Percentiles rank a stretch among this genome's conserved stretches.
Conservation (phyloP, 2,888 invertebrate genomes). For the Phortica magna region DNA sequence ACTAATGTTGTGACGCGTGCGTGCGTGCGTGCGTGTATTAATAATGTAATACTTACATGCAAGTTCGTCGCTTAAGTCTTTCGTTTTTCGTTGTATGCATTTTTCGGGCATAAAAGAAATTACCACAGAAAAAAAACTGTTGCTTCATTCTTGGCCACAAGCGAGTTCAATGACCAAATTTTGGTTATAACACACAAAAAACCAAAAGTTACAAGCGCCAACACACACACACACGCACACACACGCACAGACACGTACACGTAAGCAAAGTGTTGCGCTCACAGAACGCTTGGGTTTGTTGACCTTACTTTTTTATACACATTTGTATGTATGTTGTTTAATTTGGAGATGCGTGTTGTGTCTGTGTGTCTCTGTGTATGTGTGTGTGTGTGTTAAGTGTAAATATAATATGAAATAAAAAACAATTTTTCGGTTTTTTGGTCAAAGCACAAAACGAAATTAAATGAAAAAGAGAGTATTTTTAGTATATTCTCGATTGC, state of each 20-base stretch:
- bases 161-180: conserved; percentile 65
- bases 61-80: conserved; percentile 69
- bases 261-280: background rate
- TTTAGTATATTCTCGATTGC: background rate
- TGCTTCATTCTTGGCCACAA: conserved; percentile 50
- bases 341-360: conserved; percentile 28
- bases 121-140: conserved; percentile 47
- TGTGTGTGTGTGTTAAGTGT: background rate
- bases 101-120: conserved; percentile 36
- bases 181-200: conserved; percentile 52
- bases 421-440: conserved; percentile 46
- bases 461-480: conserved; percentile 66
- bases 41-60: background rate
- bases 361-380: background rate
- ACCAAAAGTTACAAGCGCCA: conserved; percentile 34
- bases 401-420: background rate
- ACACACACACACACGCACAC: conserved; percentile 49
- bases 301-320: conserved; percentile 49
- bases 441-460: conserved; percentile 59
- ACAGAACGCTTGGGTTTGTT: conserved; percentile 56
- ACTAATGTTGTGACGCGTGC: background rate
- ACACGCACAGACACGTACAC: conserved; percentile 36
- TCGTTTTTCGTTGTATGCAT: conserved; percentile 44
- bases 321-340: conserved; percentile 35
- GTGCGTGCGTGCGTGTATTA: background rate